Percentiles rank a stretch among this genome's conserved stretches.
These are phyloP conservation scores for Thamnophis sirtalis DNA, from an alignment of 2,113 vertebrate genomes.

Conservation along the genomic window DNA sequence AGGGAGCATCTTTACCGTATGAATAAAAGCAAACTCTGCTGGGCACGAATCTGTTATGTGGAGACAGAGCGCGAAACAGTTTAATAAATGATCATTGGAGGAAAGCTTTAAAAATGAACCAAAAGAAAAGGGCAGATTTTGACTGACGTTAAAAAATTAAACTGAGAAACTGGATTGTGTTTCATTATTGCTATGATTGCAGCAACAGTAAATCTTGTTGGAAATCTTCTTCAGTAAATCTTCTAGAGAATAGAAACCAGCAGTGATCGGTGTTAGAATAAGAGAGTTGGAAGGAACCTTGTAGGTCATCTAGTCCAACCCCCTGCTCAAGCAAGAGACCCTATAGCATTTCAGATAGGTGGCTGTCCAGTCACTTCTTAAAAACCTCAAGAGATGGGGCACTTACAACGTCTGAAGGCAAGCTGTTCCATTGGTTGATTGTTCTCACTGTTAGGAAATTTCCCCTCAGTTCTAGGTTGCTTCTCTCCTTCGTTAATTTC, in stretches of 20 bases:
- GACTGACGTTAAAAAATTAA: not conserved
- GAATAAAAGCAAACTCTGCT: constrained; percentile 23
- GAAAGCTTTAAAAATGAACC: not conserved
- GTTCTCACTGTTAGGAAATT: no score
- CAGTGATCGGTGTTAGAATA: not conserved
- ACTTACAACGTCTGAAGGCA: no score
- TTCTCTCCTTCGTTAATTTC: no score
- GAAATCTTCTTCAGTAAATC: no score
- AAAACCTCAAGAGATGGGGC: no score
- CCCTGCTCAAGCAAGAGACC: no score
- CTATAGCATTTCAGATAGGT: no score
- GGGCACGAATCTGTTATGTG: not conserved
- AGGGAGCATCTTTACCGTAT: not conserved
- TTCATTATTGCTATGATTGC: not conserved
- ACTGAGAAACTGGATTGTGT: not conserved
- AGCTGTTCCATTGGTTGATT: no score
- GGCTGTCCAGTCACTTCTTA: no score
- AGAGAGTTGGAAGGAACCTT: no score
- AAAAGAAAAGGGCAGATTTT: not conserved
- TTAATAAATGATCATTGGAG: constrained; percentile 27
- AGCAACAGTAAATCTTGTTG: not conserved
- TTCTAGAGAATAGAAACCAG: not conserved
- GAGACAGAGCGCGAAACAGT: constrained; percentile 24
- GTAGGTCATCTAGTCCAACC: no score
- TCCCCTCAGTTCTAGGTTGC: no score